Evolutionary conservation across 2,888 invertebrate genomes (phyloP).

Genomic region (Hirtodrosophila confusa): DNA sequence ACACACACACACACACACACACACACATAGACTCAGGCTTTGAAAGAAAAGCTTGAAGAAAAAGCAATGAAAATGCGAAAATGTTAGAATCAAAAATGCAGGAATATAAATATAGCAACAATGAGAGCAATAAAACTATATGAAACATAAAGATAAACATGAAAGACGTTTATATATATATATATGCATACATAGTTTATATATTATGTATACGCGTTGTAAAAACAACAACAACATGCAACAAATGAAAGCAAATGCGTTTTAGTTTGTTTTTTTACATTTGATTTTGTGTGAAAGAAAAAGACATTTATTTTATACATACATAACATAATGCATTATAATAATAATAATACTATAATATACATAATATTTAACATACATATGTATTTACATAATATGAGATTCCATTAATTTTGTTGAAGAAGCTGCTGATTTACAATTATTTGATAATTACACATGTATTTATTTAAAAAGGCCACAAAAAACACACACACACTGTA

Average conservation of each 20-base stretch:
- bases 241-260: constrained; percentile 9
- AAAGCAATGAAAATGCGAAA: constrained; percentile 2
- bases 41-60: constrained; percentile 4
- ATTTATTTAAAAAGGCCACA: constrained; percentile 69
- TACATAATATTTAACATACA: constrained; percentile 7
- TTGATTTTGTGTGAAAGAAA: constrained; percentile 38
- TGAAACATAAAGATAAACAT: no score
- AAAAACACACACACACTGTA: constrained; percentile 68
- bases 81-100: constrained; percentile 20
- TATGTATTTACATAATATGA: constrained; percentile 31
- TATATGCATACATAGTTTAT: no score
- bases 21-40: constrained; percentile 20
- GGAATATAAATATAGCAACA: not conserved
- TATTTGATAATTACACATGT: constrained; percentile 53
- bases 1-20: constrained; percentile 9
- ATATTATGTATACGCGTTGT: not conserved
- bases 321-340: constrained; percentile 7
- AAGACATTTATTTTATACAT: constrained; percentile 67
- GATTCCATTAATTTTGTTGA: constrained; percentile 45
- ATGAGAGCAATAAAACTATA: no score
- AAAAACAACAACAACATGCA: not conserved
- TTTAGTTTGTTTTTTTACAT: not conserved
- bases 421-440: constrained; percentile 22
- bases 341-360: constrained; percentile 16
- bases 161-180: no score